These are phyloP conservation scores for Habropoda laboriosa DNA, from an alignment of 1,140 invertebrate species.

Conservation along the genomic window DNA sequence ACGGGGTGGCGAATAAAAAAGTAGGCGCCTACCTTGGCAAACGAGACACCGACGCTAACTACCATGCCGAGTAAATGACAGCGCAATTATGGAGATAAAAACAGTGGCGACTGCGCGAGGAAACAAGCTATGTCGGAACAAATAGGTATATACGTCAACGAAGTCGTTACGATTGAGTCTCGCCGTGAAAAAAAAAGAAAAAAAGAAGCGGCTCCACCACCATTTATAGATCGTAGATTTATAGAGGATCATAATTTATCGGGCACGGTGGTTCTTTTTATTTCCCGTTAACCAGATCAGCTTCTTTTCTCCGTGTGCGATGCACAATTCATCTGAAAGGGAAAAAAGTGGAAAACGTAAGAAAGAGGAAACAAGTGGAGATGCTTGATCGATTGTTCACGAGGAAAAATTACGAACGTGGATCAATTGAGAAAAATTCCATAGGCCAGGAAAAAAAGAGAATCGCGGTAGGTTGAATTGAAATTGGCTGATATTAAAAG, in stretches of 20 bases:
- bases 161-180: neutral
- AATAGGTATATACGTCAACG: neutral
- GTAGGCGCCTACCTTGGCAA: constrained; percentile 29
- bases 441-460: neutral
- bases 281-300: neutral
- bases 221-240: constrained; percentile 22
- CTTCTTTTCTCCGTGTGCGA: neutral
- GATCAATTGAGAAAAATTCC: neutral
- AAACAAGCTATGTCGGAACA: neutral
- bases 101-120: neutral
- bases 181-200: neutral
- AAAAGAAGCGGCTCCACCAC: too few relatives aligned
- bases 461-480: neutral
- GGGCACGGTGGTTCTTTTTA: neutral
- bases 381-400: neutral
- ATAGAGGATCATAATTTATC: neutral
- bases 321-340: neutral
- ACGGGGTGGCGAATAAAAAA: constrained; percentile 66
- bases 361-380: neutral
- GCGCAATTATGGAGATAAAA: constrained; percentile 7
- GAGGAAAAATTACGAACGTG: neutral
- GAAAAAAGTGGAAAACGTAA: neutral
- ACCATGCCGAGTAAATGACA: constrained; percentile 27
- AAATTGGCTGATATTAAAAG: constrained; percentile 4
- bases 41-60: constrained; percentile 25